Evolutionary conservation across 2,797 vertebrate species (phyloP).

Genomic region (Coluber constrictor): DNA sequence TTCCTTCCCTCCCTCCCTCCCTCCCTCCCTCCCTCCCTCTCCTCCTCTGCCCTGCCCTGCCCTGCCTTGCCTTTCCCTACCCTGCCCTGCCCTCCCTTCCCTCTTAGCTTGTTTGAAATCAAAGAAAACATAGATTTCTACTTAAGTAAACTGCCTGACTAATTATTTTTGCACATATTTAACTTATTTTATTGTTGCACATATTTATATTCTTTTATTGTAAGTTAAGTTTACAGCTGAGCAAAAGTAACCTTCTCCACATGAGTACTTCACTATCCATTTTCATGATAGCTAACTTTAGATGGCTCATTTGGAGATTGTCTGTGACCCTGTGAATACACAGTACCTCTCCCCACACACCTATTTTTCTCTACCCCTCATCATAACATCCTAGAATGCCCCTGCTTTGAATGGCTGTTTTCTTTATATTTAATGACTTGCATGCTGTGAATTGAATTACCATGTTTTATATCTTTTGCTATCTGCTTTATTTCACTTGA

Average conservation of each 20-base stretch:
- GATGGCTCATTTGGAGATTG: not conserved
- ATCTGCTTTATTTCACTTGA: not conserved
- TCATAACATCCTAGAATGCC: not conserved
- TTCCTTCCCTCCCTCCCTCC: too few species aligned
- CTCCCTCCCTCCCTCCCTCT: too few species aligned
- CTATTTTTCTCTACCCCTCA: not conserved
- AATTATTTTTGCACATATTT: not conserved
- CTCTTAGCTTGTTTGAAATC: not conserved
- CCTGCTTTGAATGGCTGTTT: not conserved
- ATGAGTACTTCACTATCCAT: not conserved
- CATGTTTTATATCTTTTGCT: not conserved
- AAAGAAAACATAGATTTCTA: not conserved
- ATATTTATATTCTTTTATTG: not conserved
- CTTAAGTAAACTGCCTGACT: not conserved
- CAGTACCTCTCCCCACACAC: not conserved
- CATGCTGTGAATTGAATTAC: not conserved
- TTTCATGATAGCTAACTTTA: not conserved
- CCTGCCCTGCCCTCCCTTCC: too few species aligned
- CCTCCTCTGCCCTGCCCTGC: too few species aligned
- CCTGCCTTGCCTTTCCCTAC: too few species aligned
- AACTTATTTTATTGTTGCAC: not conserved
- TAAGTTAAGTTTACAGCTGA: not conserved
- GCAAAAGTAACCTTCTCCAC: not conserved
- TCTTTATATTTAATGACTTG: not conserved
- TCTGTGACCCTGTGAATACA: not conserved